Conservation (phyloP, 2,113 vertebrate genomes). For the Cygnus buccinator region DNA sequence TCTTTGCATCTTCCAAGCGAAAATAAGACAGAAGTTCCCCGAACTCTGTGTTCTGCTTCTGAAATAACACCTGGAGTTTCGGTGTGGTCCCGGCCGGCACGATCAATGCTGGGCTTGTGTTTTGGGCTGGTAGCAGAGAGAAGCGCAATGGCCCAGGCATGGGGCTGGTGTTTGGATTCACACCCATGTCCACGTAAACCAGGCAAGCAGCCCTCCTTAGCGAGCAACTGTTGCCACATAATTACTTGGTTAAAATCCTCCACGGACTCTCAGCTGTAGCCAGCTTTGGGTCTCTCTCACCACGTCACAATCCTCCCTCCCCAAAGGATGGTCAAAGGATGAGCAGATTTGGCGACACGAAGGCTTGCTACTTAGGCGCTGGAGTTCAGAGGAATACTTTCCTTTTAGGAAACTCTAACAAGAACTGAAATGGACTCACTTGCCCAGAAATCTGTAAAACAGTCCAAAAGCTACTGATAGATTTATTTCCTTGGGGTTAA, state of each 20-base stretch:
- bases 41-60: neutral
- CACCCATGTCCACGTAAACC: neutral
- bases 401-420: neutral
- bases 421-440: neutral
- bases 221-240: neutral
- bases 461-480: neutral
- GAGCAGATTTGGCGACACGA: neutral
- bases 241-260: neutral
- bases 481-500: neutral
- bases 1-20: neutral
- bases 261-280: neutral
- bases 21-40: neutral
- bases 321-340: neutral
- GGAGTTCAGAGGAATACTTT: neutral
- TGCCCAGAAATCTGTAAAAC: neutral
- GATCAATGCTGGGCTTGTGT: neutral
- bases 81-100: neutral
- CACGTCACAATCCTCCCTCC: neutral
- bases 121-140: neutral
- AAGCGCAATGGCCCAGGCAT: fast-evolving
- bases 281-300: neutral
- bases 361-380: neutral
- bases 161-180: neutral
- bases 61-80: neutral
- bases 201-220: neutral